Evolutionary conservation across 2,797 vertebrate genomes (phyloP).

Genomic region (Semaprochilodus insignis): DNA sequence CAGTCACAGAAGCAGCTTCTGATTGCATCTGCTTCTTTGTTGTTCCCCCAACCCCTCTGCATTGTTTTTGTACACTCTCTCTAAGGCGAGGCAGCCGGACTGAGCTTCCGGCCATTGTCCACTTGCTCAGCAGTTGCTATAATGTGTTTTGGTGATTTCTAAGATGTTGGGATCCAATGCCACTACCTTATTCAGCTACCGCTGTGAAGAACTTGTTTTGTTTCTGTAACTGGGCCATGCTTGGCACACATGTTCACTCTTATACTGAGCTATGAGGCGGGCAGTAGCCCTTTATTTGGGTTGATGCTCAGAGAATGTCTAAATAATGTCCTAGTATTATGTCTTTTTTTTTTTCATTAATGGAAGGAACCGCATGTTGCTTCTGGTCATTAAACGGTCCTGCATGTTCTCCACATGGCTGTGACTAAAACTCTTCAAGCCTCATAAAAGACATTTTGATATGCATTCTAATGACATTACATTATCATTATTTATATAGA

Average conservation of each 20-base stretch:
- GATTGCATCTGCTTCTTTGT: slow-evolving; percentile 42
- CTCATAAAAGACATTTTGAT: no score
- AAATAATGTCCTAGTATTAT: background rate
- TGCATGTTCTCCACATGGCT: background rate
- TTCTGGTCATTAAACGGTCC: background rate
- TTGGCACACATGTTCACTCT: background rate
- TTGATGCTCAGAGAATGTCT: background rate
- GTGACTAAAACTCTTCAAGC: no score
- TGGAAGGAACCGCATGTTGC: background rate
- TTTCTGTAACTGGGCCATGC: background rate
- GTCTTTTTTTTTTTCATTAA: background rate
- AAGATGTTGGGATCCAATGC: background rate
- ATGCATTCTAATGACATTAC: no score
- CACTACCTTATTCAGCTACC: slow-evolving; percentile 46
- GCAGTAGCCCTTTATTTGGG: slow-evolving; percentile 29
- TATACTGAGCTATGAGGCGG: background rate
- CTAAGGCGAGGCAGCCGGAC: slow-evolving; percentile 58
- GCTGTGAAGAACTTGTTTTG: background rate
- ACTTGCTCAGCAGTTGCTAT: slow-evolving; percentile 59
- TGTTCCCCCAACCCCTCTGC: slow-evolving; percentile 51
- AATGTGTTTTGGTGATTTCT: slow-evolving; percentile 15
- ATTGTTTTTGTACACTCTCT: slow-evolving; percentile 66
- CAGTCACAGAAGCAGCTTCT: background rate
- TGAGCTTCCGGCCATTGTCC: slow-evolving; percentile 76
- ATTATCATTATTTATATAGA: no score